These are phyloP conservation scores for Drosophila lacertosa DNA, from an alignment of 1,140 invertebrate species.

Conservation along the genomic window DNA sequence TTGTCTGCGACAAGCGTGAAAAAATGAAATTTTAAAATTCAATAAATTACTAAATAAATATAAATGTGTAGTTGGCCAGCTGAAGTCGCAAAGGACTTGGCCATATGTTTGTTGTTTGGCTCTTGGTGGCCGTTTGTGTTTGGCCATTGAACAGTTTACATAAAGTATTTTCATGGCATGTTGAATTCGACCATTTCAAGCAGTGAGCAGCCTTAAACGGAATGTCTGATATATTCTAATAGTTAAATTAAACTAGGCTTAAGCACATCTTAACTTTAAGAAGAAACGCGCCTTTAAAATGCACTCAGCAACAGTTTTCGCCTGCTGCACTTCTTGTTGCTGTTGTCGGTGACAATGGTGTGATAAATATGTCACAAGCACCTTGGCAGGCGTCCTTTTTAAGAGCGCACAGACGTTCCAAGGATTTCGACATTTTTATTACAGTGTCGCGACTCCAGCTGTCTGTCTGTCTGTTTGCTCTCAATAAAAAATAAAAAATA, in stretches of 20 bases:
- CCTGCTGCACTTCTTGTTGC: slow-evolving; percentile 20
- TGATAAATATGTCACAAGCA: slow-evolving; percentile 60
- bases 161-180: slow-evolving; percentile 8
- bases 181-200: slow-evolving; percentile 10
- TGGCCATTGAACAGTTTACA: slow-evolving; percentile 3
- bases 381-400: slow-evolving; percentile 41
- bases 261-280: background rate
- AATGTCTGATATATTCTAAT: no score
- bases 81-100: slow-evolving; percentile 7
- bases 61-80: background rate
- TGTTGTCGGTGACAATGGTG: slow-evolving; percentile 42
- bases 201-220: background rate
- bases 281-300: background rate
- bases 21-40: slow-evolving; percentile 45
- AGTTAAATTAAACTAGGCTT: background rate
- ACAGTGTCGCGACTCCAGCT: slow-evolving; percentile 32
- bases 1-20: slow-evolving; percentile 26
- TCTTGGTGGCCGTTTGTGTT: slow-evolving; percentile 27
- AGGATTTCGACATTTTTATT: slow-evolving; percentile 64
- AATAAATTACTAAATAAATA: slow-evolving; percentile 51
- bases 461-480: slow-evolving; percentile 14
- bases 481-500: slow-evolving; percentile 47
- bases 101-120: slow-evolving; percentile 35
- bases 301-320: slow-evolving; percentile 49
- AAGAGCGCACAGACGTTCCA: slow-evolving; percentile 29